Base-by-base conservation (phyloP, 1,140 invertebrate genomes). In the Caenorhabditis briggsae region DNA sequence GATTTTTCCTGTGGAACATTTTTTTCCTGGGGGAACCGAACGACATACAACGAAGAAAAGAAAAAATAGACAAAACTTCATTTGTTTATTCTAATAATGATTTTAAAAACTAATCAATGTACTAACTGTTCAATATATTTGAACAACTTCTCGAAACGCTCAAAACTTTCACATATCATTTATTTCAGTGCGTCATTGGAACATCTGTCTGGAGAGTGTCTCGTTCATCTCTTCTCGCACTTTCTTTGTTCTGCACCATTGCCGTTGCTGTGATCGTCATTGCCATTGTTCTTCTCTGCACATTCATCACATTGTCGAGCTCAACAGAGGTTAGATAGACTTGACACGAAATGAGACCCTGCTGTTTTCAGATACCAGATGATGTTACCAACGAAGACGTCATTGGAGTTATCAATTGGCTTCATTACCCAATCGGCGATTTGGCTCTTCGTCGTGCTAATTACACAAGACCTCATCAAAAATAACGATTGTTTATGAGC, bases 361-460 rank as follows among this genome's bases (percentile, higher is more conserved):
- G 46, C 5, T 46, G 20, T 43, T 46, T 58, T 83, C n/a, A 61
- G 82, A 83, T 56, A 14, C 65, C 46, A n/a, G 61, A 70, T 85
- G 61, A 85, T n/a, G 84, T 70, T 12, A 64, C 64, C 6, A 50
- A 64, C n/a, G 84, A 85, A 53, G 84, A 85, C n/a, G 33, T 85
- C 14, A 65, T 85, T 74, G 84, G 84, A 50, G 84, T 85, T 20
- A 85, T 85, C 11, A 85, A 85, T 65, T 85, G 84, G 84, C 64
- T 85, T 20, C 84, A 85, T 58, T 85, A 85, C 58, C 84, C 84
- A n/a, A 65, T 85, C n/a, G 84, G 84, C 5, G 84, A 85, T 14
- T 53, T 78, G 70, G 70, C 70, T 1, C 33, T 78, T 2, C 70
- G 70, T 43, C 70, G 70, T 43, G 70, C 46, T 23, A 78, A 78